Evolutionary conservation across 2,888 invertebrate species (phyloP), one percentile per base, ranked within the genome.

Genomic region (Acrocera orbiculus): DNA sequence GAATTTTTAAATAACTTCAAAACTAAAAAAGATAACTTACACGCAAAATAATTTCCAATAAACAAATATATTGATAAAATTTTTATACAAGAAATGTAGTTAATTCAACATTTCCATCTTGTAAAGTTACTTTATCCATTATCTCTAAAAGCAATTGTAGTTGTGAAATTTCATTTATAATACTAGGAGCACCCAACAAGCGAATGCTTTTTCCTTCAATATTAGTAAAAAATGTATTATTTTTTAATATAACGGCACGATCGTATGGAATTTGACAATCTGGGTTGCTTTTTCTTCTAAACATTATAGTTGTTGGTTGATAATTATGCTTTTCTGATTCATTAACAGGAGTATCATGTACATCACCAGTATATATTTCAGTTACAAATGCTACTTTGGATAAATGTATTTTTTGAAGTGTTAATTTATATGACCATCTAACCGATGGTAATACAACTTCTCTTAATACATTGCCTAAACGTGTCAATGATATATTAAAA

Each of bases 171-270:
- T 47, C 43, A 24, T 38, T 46, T 5, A 62, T 51, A 39, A 47
- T 44, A 27, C 50, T 48, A 2, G 62, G 62, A 16, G 61, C 58
- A 3, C 58, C 62, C 22, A n/a, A 23, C 11, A 63, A 47, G 34
- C 53, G 52, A 3, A 61, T 55, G 40, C 58, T 56, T 39, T 59
- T 60, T 14, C 60, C 60, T 36, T 60, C 58, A 28, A 61, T 58
- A 34, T 58, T 60, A 1, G 56, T 53, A 32, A 53, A 58, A 45
- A 53, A 61, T 29, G 53, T 53, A 32, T 53, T 53, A 42, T 58
- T 58, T 40, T 59, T 59, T 25, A 61, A 58, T 20, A 59, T 57
- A n/a, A 60, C 53, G 7, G 60, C 58, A 9, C 60, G 54, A 46
- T 61, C 60, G 38, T 54, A 60, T 16, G 56, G 56, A 40, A 58